Base-by-base conservation (phyloP, 2,797 vertebrate species). In the Ptychadena robeensis region DNA sequence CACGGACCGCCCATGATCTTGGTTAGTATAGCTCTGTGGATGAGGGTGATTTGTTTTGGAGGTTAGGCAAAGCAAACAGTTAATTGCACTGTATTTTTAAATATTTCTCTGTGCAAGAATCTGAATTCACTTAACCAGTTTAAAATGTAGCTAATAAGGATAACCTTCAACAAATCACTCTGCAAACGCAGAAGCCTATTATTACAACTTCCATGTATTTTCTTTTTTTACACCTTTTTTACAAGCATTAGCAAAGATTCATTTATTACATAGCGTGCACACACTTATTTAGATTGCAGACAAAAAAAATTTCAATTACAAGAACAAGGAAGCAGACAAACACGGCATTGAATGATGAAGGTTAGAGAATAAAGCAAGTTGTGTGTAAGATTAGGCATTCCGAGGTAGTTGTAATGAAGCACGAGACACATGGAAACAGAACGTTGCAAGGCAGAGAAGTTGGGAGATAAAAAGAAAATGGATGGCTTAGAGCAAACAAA, bases 381-480 rank as follows among this genome's bases (percentile, higher is more conserved):
- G 32, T 61, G 32, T 79, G 64, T 48, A 73, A 61, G 63, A 84
- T 84, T 84, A 68, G 4, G 76, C 48, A 67, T 79, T 80, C 82
- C 1, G 12, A 84, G 34, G 44, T 73, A 48, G 18, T 63, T 63
- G 35, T 30, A 67, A 57, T 11, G 48, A 57, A 37, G 48, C 34
- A 40, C 18, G 67, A 35, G 76, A 79, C 76, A 79, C 67, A 79
- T 48, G 65, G 37, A 48, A 69, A 82, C 15, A 65, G 30, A 66
- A 73, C n/a, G 5, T 2, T 35, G 44, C 34, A 69, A 32, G 74
- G 40, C 77, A 79, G 66, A 12, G 44, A 40, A 64, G 32, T 63
- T 31, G 25, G 12, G 35, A 73, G 76, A 79, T 84, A 84, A 79
- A 79, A 80, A 63, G 70, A 84, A 84, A 84, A 85, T 85, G 72